Evolutionary conservation across 1,140 invertebrate genomes (phyloP), one percentile per base, ranked within the genome.

Genomic region (Macrotrachela quadricornifera): DNA sequence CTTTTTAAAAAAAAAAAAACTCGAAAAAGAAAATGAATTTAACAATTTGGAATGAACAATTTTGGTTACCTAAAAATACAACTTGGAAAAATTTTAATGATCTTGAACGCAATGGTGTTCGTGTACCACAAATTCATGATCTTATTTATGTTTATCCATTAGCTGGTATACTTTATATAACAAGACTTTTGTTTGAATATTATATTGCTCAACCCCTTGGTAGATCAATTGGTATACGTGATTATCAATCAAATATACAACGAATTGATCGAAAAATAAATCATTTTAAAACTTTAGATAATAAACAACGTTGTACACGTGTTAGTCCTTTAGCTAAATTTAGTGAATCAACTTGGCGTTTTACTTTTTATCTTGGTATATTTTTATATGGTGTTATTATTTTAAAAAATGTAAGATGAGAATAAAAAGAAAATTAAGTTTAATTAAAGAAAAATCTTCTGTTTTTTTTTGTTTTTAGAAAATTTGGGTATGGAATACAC

Each of bases 51-150:
- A 47, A 47, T 40, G 11, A 38, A 1, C 1, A 40, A 13, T 47
- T 53, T 21, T 53, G 51, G 51, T 47, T 53, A 21, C 51, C 51
- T 14, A 42, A 53, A 18, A 53, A 53, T 40, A 46, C 13, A n/a
- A 36, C 30, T 15, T 53, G 51, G 51, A 15, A 47, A 14, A 11
- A 53, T 36, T 38, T 53, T 38, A 18, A 12, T 9, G 30, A 4
- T 14, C 47, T 17, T 9, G 46, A 46, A 37, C 13, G 38, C 30
- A 39, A n/a, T n/a, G 11, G 13, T 21, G 39, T 53, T 14, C 21
- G 21, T 30, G 21, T 30, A 30, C 21, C 21, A 30, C 21, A 30
- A 2, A 41, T 37, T 38, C 18, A 46, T 39, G 9, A 40, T 39
- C 17, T 46, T 21, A 4, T 40, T 14, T 39, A 15, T 17, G 36